phyloP scores from a whole-genome alignment of 2,888 invertebrate species.

The Ennomos fuscantarius region DNA sequence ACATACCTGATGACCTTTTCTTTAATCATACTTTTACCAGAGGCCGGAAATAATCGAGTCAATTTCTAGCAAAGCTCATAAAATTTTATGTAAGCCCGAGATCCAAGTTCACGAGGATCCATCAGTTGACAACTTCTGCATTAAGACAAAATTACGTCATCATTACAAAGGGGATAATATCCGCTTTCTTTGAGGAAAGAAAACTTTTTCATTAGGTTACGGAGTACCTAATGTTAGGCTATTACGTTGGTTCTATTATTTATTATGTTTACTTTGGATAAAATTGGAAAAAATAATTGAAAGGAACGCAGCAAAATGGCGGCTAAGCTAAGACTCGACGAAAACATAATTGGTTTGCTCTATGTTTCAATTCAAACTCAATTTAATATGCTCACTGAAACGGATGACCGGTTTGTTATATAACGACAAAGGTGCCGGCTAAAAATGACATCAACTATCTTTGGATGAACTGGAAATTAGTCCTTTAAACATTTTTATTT shows the following conservation, averaged over 20 bases:
- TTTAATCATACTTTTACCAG: too few relatives aligned
- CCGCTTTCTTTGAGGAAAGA: slow-evolving; percentile 27
- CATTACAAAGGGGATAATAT: slow-evolving; percentile 37
- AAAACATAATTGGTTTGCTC: too few relatives aligned
- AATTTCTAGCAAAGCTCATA: slow-evolving; percentile 16
- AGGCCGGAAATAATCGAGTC: slow-evolving; percentile 1
- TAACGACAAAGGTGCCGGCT: too few relatives aligned
- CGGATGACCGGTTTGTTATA: too few relatives aligned
- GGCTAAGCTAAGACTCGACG: too few relatives aligned
- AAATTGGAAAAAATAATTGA: slow-evolving; percentile 3
- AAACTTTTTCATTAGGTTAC: slow-evolving; percentile 30
- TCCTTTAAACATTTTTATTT: too few relatives aligned
- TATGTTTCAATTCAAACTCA: too few relatives aligned
- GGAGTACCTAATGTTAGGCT: slow-evolving; percentile 15
- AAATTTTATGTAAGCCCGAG: slow-evolving; percentile 14
- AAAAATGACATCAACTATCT: too few relatives aligned
- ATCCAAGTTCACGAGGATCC: slow-evolving; percentile 21
- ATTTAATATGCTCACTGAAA: too few relatives aligned
- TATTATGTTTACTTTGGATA: slow-evolving; percentile 22
- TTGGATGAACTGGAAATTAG: too few relatives aligned
- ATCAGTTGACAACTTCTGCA: slow-evolving; percentile 30
- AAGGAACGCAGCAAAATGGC: too few relatives aligned
- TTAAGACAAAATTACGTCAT: slow-evolving; percentile 37
- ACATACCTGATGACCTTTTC: too few relatives aligned
- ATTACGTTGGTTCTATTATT: slow-evolving; percentile 14